A percentile compares a stretch with the other conserved stretches of the same genome.
Evolutionary conservation across 2,888 invertebrate genomes (phyloP).

Genomic region (Athalia rosae): DNA sequence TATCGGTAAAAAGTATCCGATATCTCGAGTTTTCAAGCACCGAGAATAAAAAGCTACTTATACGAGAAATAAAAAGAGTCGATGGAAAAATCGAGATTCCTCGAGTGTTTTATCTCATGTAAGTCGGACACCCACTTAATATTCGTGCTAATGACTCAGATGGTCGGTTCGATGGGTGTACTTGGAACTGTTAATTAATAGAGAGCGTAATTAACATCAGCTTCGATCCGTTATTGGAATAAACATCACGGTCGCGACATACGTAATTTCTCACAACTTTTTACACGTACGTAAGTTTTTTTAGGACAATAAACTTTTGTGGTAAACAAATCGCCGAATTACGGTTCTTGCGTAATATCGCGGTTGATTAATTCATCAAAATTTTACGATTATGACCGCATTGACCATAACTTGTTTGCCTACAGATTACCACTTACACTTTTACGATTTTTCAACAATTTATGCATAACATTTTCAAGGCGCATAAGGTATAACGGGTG

Average conservation of each 20-base stretch:
- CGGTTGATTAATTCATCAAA: slow-evolving; percentile 25
- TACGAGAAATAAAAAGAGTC: neutral
- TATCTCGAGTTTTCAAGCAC: slow-evolving; percentile 31
- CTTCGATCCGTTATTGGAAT: neutral
- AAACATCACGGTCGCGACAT: neutral
- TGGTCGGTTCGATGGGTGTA: slow-evolving; percentile 13
- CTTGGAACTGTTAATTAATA: slow-evolving; percentile 22
- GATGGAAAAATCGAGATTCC: slow-evolving; percentile 23
- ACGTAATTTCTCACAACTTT: neutral
- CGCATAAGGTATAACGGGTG: neutral
- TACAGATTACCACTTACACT: slow-evolving; percentile 11
- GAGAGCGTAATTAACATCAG: neutral
- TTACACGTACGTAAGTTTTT: neutral
- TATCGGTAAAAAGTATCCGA: slow-evolving; percentile 38
- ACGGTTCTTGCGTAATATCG: neutral
- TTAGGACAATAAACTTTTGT: slow-evolving; percentile 1
- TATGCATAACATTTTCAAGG: slow-evolving; percentile 7
- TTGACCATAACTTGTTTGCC: slow-evolving; percentile 4
- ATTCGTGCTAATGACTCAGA: slow-evolving; percentile 1
- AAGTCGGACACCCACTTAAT: neutral
- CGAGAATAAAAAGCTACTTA: neutral
- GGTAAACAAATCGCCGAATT: neutral
- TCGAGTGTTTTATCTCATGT: slow-evolving; percentile 2
- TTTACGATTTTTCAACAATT: slow-evolving; percentile 37
- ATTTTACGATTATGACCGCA: slow-evolving; percentile 29